phyloP scores from a whole-genome alignment of 2,888 invertebrate genomes.

The Cephus spinipes region DNA sequence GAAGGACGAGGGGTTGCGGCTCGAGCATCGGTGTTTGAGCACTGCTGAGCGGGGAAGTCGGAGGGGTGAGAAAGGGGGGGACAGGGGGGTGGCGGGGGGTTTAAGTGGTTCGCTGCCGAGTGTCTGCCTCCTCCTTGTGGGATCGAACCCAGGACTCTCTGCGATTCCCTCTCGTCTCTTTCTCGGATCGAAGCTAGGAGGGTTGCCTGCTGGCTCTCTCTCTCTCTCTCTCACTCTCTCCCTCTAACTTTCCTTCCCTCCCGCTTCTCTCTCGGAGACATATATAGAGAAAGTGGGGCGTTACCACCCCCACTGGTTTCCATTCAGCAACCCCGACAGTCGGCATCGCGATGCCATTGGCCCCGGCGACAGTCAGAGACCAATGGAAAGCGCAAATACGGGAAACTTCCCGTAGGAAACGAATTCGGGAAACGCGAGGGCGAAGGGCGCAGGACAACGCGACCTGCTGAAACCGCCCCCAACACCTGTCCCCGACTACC shows the following conservation, averaged over 20 bases:
- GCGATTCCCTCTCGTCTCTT: conserved; percentile 54
- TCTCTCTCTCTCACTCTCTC: conserved; percentile 25
- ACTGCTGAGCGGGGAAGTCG: conserved; percentile 28
- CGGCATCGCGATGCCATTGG: conserved; percentile 64
- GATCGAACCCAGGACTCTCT: conserved; percentile 54
- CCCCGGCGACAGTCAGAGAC: conserved; percentile 62
- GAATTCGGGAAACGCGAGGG: conserved; percentile 46
- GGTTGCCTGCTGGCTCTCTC: conserved; percentile 30
- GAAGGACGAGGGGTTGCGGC: conserved; percentile 30
- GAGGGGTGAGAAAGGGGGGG: conserved; percentile 28
- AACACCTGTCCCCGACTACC: conserved; percentile 29
- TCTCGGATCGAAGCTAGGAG: conserved; percentile 62
- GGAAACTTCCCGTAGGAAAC: conserved; percentile 43
- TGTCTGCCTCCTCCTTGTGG: conserved; percentile 61
- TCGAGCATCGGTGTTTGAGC: conserved; percentile 32
- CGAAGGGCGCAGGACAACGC: conserved; percentile 40
- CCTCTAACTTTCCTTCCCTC: conserved; percentile 26
- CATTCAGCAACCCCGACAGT: conserved; percentile 49
- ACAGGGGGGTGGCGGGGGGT: conserved; percentile 40
- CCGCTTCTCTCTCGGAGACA: conserved; percentile 14
- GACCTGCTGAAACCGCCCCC: conserved; percentile 4
- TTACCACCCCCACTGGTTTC: conserved; percentile 57
- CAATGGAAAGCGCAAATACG: conserved; percentile 62
- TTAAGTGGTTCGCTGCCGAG: conserved; percentile 61
- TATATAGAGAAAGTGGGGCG: conserved; percentile 46